Evolutionary conservation across 2,113 vertebrate species (phyloP).

Genomic region (Morone chrysops): DNA sequence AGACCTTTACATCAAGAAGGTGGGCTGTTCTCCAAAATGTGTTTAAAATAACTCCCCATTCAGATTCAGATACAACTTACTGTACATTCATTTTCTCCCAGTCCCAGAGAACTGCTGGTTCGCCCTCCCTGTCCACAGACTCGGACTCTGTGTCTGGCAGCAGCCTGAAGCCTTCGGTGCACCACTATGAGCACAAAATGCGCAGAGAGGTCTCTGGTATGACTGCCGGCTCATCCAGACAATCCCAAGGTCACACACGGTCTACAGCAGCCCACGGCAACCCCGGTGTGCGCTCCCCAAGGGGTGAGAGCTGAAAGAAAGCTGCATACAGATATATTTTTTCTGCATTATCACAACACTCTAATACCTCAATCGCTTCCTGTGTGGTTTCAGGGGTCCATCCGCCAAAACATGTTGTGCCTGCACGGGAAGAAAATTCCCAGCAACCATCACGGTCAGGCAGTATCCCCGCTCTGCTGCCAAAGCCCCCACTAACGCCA

Average conservation of each 20-base stretch:
- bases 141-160: conserved; percentile 49
- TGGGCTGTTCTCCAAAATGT: conserved; percentile 43
- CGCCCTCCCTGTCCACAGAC: conserved; percentile 59
- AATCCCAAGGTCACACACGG: conserved; percentile 38
- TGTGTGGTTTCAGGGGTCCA: conserved; percentile 82
- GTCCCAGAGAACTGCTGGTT: conserved; percentile 52
- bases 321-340: not conserved
- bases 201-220: conserved; percentile 44
- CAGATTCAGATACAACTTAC: not conserved
- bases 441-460: conserved; percentile 86
- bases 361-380: not conserved
- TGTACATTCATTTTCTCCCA: not conserved
- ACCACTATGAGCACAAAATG: conserved; percentile 42
- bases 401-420: conserved; percentile 76
- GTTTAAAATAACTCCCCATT: not conserved
- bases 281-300: conserved; percentile 55
- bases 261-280: conserved; percentile 36
- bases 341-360: not conserved
- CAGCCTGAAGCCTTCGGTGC: conserved; percentile 42
- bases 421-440: conserved; percentile 76
- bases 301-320: conserved; percentile 62
- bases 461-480: conserved; percentile 91
- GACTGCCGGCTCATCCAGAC: conserved; percentile 37
- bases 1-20: conserved; percentile 90
- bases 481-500: conserved; percentile 91